phyloP scores from a whole-genome alignment of 2,113 vertebrate species.

The Polyodon spathula region DNA sequence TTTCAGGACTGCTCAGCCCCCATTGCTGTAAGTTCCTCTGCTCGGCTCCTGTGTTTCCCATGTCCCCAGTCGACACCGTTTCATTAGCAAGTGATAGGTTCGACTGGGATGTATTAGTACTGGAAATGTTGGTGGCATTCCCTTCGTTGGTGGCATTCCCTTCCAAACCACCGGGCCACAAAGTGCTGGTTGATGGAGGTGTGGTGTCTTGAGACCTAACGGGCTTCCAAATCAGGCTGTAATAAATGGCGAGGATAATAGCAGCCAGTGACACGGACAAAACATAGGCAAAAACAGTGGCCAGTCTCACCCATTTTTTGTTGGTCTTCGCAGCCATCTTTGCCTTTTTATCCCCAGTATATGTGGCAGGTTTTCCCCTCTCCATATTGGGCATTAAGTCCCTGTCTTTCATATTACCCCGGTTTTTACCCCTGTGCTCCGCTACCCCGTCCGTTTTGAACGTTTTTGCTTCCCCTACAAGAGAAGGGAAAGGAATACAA shows the following conservation, averaged over 20 bases:
- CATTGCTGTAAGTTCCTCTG: constrained; percentile 29
- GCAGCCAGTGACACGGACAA: constrained; percentile 93
- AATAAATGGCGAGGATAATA: constrained; percentile 94
- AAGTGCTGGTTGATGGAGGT: constrained; percentile 33
- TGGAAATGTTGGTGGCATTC: constrained; percentile 40
- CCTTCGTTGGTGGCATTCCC: constrained; percentile 35
- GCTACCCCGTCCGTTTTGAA: constrained; percentile 80
- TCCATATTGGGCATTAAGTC: constrained; percentile 84
- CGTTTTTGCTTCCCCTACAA: constrained; percentile 45
- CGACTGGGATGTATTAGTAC: constrained; percentile 44
- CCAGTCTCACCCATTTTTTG: constrained; percentile 97
- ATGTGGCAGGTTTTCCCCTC: constrained; percentile 93
- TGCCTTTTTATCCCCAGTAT: constrained; percentile 97
- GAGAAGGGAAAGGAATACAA: constrained; percentile 19
- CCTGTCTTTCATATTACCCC: constrained; percentile 86
- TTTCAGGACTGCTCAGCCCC: constrained; percentile 24
- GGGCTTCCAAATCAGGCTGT: constrained; percentile 93
- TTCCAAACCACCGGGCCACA: constrained; percentile 31
- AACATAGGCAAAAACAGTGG: constrained; percentile 94
- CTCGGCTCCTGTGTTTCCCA: background rate
- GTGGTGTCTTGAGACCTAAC: constrained; percentile 44
- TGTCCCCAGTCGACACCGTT: constrained; percentile 11
- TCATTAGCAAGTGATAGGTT: constrained; percentile 25
- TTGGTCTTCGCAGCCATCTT: constrained; percentile 98
- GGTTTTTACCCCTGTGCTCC: constrained; percentile 84